Evolutionary conservation across 1,140 invertebrate species (phyloP).

Genomic region (Bombus sibiricus): DNA sequence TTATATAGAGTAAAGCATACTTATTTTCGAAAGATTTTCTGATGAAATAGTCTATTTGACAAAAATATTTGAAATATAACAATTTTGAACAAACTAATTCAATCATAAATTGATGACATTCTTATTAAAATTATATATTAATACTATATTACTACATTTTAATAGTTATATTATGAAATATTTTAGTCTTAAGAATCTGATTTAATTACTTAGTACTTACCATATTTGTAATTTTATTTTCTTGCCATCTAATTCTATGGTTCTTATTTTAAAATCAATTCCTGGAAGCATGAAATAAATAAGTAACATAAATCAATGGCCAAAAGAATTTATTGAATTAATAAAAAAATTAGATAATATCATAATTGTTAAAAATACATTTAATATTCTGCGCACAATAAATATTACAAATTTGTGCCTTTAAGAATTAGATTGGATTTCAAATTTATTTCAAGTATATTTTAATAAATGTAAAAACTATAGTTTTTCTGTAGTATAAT

Average conservation of each 20-base stretch:
- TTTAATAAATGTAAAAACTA: neutral
- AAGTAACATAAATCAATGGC: constrained; percentile 6
- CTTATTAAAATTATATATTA: neutral
- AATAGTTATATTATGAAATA: neutral
- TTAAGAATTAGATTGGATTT: neutral
- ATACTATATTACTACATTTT: neutral
- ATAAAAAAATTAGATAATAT: neutral
- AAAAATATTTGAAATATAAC: neutral
- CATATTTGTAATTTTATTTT: constrained; percentile 99
- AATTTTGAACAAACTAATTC: neutral
- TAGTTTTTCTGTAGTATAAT: neutral
- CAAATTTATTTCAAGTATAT: neutral
- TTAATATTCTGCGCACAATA: neutral
- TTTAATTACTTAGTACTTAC: constrained; percentile 83
- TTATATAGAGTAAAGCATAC: neutral
- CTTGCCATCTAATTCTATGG: constrained; percentile 98
- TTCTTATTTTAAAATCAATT: constrained; percentile 99
- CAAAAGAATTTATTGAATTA: neutral
- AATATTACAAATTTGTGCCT: neutral
- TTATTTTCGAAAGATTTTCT: neutral
- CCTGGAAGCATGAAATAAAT: constrained; percentile 85
- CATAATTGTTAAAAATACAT: neutral
- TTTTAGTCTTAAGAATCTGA: neutral
- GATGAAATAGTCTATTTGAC: neutral
- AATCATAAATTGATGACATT: neutral